Percentiles rank a stretch among this genome's conserved stretches.
phyloP scores from a whole-genome alignment of 2,113 vertebrate species.

The Hirundichthys speculiger region DNA sequence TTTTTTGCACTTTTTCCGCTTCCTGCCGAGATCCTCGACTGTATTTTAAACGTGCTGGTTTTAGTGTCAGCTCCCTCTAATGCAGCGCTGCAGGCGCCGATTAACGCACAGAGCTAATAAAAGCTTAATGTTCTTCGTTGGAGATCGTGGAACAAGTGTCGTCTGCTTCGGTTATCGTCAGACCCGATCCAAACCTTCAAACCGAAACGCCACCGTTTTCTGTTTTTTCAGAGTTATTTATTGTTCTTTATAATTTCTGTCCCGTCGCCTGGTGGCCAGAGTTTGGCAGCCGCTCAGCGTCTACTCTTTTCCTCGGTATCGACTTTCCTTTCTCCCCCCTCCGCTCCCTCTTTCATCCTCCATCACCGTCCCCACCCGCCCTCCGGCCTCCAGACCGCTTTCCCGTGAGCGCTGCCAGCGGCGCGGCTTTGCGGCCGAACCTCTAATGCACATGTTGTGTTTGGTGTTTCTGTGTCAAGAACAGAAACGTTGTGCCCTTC shows the following conservation, averaged over 20 bases:
- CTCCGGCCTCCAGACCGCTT: slow-evolving; percentile 16
- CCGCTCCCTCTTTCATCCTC: slow-evolving; percentile 25
- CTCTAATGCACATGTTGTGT: slow-evolving; percentile 44
- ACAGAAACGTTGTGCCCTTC: slow-evolving; percentile 33
- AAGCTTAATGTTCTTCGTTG: slow-evolving; percentile 7
- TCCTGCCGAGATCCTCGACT: background rate
- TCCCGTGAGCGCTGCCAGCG: slow-evolving; percentile 31
- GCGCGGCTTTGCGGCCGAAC: slow-evolving; percentile 36
- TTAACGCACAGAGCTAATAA: background rate
- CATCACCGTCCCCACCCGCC: slow-evolving; percentile 26
- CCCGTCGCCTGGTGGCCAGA: slow-evolving; percentile 34
- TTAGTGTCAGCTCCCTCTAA: slow-evolving; percentile 1
- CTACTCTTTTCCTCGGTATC: slow-evolving; percentile 4
- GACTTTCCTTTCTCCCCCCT: slow-evolving; percentile 1
- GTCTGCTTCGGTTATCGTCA: slow-evolving; percentile 31
- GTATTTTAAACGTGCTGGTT: slow-evolving; percentile 2
- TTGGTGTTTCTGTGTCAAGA: slow-evolving; percentile 45
- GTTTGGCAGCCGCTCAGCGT: slow-evolving; percentile 15
- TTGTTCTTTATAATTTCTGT: slow-evolving; percentile 31
- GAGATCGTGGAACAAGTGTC: slow-evolving; percentile 8
- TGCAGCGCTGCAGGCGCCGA: background rate
- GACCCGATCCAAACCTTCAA: slow-evolving; percentile 4
- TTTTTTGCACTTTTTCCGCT: slow-evolving; percentile 10
- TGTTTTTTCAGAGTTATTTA: slow-evolving; percentile 53
- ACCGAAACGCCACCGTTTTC: slow-evolving; percentile 22